These are phyloP conservation scores for Phenacoccus solenopsis DNA, from an alignment of 1,140 invertebrate genomes.

Conservation along the genomic window DNA sequence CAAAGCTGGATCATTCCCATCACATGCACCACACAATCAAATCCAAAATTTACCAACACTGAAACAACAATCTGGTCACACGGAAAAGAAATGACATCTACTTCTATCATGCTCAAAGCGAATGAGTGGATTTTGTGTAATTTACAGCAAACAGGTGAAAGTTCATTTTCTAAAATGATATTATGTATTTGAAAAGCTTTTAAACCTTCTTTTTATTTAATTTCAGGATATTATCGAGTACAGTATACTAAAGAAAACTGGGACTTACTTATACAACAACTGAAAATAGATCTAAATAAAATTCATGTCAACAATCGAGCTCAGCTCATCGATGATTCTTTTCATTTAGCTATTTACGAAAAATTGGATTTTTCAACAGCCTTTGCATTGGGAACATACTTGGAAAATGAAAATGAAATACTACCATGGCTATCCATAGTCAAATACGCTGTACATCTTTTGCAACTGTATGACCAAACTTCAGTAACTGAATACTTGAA, in stretches of 20 bases:
- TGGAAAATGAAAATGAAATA: constrained; percentile 52
- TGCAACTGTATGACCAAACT: neutral
- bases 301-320: constrained; percentile 50
- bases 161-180: neutral
- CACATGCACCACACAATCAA: too few species aligned
- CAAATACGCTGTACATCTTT: neutral
- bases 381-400: neutral
- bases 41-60: too few species aligned
- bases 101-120: too few species aligned
- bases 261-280: constrained; percentile 42
- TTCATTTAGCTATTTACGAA: constrained; percentile 51
- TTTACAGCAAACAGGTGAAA: too few species aligned
- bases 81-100: too few species aligned
- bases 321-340: constrained; percentile 67
- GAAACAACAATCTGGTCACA: too few species aligned
- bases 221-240: constrained; percentile 51
- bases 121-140: too few species aligned
- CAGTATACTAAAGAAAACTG: constrained; percentile 60
- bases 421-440: constrained; percentile 41
- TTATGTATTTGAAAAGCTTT: neutral
- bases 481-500: too few species aligned
- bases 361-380: constrained; percentile 20
- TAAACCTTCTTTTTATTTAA: neutral
- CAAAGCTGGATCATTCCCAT: too few species aligned
- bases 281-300: constrained; percentile 36